A percentile compares a stretch with the other conserved stretches of the same genome.
These are phyloP conservation scores for Vireo griseus DNA, from an alignment of 2,797 vertebrate species.

Conservation along the genomic window DNA sequence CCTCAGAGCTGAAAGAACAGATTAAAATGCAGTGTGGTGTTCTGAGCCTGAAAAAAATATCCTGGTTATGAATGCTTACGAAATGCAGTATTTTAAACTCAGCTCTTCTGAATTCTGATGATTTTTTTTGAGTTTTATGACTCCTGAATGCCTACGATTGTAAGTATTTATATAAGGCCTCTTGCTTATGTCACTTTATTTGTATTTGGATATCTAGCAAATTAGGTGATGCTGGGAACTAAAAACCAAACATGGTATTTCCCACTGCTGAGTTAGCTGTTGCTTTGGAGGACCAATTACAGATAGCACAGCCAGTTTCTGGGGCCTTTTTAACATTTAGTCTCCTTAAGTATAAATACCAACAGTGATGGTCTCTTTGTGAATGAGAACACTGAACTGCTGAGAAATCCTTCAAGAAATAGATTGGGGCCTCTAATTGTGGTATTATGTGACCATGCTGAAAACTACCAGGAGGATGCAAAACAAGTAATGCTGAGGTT, in stretches of 20 bases:
- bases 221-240: not conserved
- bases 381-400: not conserved
- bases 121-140: not conserved
- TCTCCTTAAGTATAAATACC: not conserved
- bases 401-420: not conserved
- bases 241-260: not conserved
- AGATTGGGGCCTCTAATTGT: not conserved
- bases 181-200: not conserved
- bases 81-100: not conserved
- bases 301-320: not conserved
- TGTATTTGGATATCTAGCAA: not conserved
- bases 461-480: not conserved
- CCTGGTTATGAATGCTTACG: not conserved
- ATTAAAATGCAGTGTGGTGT: not conserved
- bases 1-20: not conserved
- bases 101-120: not conserved
- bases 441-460: not conserved
- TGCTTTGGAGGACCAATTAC: not conserved
- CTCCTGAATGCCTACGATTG: rapidly evolving
- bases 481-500: not conserved
- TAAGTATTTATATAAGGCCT: not conserved
- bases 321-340: not conserved
- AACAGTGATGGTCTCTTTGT: not conserved
- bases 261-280: not conserved
- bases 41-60: not conserved